Evolutionary conservation across 2,797 vertebrate genomes (phyloP), one percentile per base, ranked within the genome.

Genomic region (Manis javanica): DNA sequence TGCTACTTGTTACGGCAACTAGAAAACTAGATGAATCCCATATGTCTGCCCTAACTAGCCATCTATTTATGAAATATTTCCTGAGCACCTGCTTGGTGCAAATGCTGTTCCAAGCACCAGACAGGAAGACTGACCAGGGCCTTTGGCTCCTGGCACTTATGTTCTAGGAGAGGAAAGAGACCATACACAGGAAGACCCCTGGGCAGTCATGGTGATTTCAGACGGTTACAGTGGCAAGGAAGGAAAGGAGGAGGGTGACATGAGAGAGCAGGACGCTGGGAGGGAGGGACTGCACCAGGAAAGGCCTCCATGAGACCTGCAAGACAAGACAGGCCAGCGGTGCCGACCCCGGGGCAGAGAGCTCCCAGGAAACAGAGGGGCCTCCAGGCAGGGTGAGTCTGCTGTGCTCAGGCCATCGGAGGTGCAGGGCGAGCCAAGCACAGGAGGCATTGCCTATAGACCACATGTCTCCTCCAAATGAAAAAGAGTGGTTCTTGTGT

Each of bases 1-100:
- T 19, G 23, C 2, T 46, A 3, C 23, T 63, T 64, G 39, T 42
- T 13, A 79, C 2, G 31, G 53, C 11, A 12, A 29, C 26, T 2
- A 63, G 34, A 14, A 69, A 9, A 39, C 2, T 10, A 8, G 15
- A 37, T 3, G 4, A 6, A 4, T 19, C 19, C 15, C 5, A 0
- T 7, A 13, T 19, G 26, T 23, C 16, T 19, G 29, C 24, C 37
- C 12, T 16, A 37, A 21, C 7, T 2, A 42, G 46, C 15, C 42
- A 15, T 3, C 1, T 46, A n/a, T 6, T 53, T 37, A 1, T 26
- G 18, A 72, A 71, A n/a, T 13, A 13, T 63, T 53, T 34, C 4
- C 87, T n/a, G 12, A n/a, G 55, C 0, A 26, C n/a, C 63, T 23
- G 7, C 69, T 34, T 37, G 6, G 29, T n/a, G 51, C 49, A 61